A percentile compares a stretch with the other conserved stretches of the same genome.
Evolutionary conservation across 2,113 vertebrate genomes (phyloP).

Genomic region (Chunga burmeisteri): DNA sequence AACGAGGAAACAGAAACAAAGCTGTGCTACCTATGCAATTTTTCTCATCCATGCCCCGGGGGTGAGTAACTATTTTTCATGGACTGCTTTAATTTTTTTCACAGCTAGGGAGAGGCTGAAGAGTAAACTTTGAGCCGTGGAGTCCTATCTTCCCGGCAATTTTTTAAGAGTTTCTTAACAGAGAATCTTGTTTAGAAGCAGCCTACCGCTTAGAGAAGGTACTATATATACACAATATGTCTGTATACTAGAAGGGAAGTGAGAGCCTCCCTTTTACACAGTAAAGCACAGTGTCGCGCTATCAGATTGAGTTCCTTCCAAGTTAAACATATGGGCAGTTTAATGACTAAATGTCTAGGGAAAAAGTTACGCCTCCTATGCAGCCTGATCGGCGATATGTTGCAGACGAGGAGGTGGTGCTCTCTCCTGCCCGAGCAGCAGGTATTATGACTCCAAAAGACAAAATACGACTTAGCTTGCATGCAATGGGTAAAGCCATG

Average conservation of each 20-base stretch:
- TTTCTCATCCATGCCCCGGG: constrained; percentile 5
- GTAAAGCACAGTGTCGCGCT: not conserved
- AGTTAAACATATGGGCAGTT: not conserved
- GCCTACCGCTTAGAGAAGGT: not conserved
- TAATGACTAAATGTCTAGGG: not conserved
- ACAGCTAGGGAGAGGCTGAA: not conserved
- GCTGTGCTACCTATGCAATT: constrained; percentile 16
- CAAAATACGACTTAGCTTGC: not conserved
- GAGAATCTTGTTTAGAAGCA: not conserved
- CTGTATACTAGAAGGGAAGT: not conserved
- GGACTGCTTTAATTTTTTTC: not conserved
- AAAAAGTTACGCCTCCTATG: not conserved
- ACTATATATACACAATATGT: not conserved
- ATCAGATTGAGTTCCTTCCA: constrained; percentile 39
- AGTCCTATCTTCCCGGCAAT: not conserved
- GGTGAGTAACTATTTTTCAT: constrained; percentile 19
- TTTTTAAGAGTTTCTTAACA: not conserved
- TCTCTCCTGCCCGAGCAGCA: constrained; percentile 8
- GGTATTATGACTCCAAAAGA: not conserved
- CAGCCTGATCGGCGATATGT: not conserved
- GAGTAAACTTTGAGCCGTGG: not conserved
- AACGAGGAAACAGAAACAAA: constrained; percentile 45
- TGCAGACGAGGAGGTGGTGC: not conserved
- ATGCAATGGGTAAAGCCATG: not conserved
- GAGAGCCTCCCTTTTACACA: not conserved